Conservation (phyloP, 2,797 vertebrate genomes). For the Tokudaia tokunoshimensis region DNA sequence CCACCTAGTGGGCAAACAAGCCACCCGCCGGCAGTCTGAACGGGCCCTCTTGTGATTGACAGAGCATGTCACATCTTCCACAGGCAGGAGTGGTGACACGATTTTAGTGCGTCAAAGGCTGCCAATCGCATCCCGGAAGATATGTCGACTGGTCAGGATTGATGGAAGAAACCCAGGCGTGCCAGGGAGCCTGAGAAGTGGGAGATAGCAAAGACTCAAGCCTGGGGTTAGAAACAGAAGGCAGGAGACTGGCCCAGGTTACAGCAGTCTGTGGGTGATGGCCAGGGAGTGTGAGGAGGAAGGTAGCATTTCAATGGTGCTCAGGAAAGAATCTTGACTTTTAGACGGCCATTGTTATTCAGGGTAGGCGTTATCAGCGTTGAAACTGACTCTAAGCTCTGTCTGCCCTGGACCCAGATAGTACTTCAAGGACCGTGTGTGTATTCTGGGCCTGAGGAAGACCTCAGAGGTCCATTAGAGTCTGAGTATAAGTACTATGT, state of each 20-base stretch:
- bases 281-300: neutral
- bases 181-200: neutral
- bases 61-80: neutral
- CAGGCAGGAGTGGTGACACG: neutral
- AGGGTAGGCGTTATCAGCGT: neutral
- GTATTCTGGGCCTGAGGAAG: neutral
- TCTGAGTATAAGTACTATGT: neutral
- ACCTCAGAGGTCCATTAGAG: neutral
- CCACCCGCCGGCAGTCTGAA: neutral
- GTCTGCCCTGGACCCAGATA: neutral
- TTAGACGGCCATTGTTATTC: neutral
- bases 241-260: neutral
- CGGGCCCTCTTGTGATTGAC: neutral
- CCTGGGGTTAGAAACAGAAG: neutral
- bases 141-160: neutral
- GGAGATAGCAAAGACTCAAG: neutral
- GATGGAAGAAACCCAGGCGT: neutral
- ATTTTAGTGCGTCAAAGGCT: neutral
- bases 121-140: neutral
- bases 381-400: neutral
- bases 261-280: neutral
- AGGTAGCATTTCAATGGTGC: neutral
- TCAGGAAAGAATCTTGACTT: neutral
- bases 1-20: slow-evolving; percentile 60
- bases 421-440: neutral